Percentiles rank a stretch among this genome's conserved stretches.
These are phyloP conservation scores for Coelopa pilipes DNA, from an alignment of 2,888 invertebrate genomes.

Conservation along the genomic window DNA sequence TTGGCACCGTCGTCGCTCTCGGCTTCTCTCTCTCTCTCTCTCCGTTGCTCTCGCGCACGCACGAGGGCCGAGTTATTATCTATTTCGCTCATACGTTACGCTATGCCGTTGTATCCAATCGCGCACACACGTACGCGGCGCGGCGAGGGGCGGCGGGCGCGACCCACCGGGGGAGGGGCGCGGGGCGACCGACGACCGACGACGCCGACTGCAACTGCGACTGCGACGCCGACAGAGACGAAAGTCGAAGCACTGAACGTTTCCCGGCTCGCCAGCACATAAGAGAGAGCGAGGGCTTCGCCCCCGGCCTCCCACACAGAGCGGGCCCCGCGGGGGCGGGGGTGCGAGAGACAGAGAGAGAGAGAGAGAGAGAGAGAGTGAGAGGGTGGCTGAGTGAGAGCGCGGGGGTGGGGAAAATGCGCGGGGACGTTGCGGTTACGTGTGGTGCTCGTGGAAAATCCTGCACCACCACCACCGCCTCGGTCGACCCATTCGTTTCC, in stretches of 20 bases:
- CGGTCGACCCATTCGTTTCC: background rate
- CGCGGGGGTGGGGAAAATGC: conserved; percentile 16
- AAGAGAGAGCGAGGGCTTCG: too few species aligned
- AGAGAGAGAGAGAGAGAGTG: background rate
- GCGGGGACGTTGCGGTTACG: background rate
- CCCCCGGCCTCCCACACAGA: too few species aligned
- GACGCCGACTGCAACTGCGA: too few species aligned
- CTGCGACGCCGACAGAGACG: too few species aligned
- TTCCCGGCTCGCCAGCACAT: too few species aligned
- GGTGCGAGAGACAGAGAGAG: background rate
- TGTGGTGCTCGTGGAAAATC: conserved; percentile 7
- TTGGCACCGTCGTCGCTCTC: background rate
- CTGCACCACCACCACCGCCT: background rate
- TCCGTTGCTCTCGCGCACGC: conserved; percentile 49
- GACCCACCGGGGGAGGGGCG: background rate
- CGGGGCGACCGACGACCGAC: background rate
- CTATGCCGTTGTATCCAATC: conserved; percentile 38
- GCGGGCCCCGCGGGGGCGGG: too few species aligned
- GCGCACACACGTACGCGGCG: conserved; percentile 29
- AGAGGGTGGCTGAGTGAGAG: too few species aligned
- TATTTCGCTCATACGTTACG: conserved; percentile 55
- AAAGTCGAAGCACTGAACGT: too few species aligned
- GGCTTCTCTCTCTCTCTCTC: conserved; percentile 33
- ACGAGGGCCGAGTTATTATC: conserved; percentile 57
- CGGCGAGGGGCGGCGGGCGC: background rate